Percentiles rank a stretch among this genome's conserved stretches.
Evolutionary conservation across 2,113 vertebrate species (phyloP).

Genomic region (Trematomus loennbergii): DNA sequence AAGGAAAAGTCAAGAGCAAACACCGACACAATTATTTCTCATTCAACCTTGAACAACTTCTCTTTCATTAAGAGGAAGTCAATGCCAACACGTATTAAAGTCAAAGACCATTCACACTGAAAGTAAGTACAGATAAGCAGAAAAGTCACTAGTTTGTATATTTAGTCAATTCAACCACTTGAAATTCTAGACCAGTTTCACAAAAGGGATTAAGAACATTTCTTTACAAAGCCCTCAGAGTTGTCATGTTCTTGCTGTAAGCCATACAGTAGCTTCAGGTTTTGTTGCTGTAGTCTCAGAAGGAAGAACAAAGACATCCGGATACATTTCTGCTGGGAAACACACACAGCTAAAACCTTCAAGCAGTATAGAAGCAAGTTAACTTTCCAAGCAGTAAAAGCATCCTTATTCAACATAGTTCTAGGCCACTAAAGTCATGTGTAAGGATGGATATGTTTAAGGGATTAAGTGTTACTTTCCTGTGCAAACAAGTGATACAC

Average conservation of each 20-base stretch:
- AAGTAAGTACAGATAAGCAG: too few species aligned
- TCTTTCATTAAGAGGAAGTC: not conserved
- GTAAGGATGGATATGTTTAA: not conserved
- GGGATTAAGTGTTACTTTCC: constrained; percentile 3
- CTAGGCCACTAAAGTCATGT: not conserved
- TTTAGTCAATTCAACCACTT: not conserved
- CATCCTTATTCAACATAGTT: not conserved
- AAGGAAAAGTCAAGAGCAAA: not conserved
- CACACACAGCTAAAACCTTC: not conserved
- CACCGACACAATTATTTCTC: not conserved
- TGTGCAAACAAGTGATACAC: constrained; percentile 4
- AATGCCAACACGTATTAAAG: not conserved
- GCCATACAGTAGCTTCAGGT: not conserved
- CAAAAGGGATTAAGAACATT: not conserved
- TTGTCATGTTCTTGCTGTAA: not conserved
- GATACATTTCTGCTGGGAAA: constrained; percentile 1
- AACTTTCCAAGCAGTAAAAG: not conserved
- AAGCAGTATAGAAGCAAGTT: not conserved
- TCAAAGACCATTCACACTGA: too few species aligned
- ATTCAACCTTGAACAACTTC: not conserved
- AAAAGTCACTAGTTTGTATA: too few species aligned
- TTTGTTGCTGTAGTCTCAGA: not conserved
- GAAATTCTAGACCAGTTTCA: not conserved
- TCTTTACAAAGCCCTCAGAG: not conserved
- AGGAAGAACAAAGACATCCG: not conserved